Evolutionary conservation across 2,797 vertebrate species (phyloP), one percentile per base, ranked within the genome.

Genomic region (Diceros bicornis): DNA sequence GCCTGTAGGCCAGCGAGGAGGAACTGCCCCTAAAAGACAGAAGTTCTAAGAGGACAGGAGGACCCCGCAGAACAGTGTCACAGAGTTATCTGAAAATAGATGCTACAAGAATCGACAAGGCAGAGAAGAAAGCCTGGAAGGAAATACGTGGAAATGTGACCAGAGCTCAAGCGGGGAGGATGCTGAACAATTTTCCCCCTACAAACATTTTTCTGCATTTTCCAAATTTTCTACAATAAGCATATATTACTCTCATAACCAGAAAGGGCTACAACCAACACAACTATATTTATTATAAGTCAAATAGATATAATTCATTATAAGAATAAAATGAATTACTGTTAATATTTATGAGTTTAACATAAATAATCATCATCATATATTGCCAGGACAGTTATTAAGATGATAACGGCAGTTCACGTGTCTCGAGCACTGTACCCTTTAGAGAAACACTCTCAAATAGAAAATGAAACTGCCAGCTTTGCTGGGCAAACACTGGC

Each of bases 391-490:
- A 89, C 71, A 81, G 66, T 74, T 61, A 32, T 14, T n/a, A 52
- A 74, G 72, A 69, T 6, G 20, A 29, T 16, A 3, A 8, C 0
- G 0, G 20, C 1, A 0, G 47, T 17, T 52, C 61, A 10, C 2
- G 0, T 25, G 41, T 47, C 44, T 75, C 69, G 2, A 29, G 96
- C 29, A 10, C 52, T 83, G 69, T 3, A 27, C 94, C 83, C 69
- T 64, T 64, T 2, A 41, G 77, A 78, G 34, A 94, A 57, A 59
- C 37, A 20, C 59, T 75, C 72, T 59, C 74, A 96, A 91, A 97
- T 0, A 86, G 97, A 97, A 98, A 98, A 95, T 23, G 96, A 97
- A 98, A 96, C 91, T 0, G 5, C 16, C 32, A 9, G 23, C 44
- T 47, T 7, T 3, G 57, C 95, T 47, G 13, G 27, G 79, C 59